Evolutionary conservation across 2,113 vertebrate species (phyloP).

Genomic region (Lasiurus cinereus): DNA sequence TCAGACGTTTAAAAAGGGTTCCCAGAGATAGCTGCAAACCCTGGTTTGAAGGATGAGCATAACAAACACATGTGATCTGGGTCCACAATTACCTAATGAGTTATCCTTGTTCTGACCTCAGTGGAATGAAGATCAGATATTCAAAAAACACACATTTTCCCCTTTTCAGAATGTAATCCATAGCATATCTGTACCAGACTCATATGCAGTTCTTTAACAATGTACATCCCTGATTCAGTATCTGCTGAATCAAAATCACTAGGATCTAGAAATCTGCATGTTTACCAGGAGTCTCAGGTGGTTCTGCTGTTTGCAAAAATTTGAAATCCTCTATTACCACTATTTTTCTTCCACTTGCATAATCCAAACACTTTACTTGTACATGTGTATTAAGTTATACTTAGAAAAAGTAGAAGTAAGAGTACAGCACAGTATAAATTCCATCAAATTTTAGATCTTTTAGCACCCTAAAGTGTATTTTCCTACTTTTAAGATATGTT

Average conservation of each 20-base stretch:
- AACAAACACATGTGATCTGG: neutral
- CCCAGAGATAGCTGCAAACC: neutral
- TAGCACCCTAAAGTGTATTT: neutral
- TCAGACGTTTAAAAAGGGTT: constrained; percentile 34
- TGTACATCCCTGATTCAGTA: neutral
- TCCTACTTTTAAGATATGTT: constrained; percentile 56
- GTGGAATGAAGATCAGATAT: constrained; percentile 31
- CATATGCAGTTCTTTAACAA: constrained; percentile 7
- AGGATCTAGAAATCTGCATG: neutral
- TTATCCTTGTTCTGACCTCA: neutral
- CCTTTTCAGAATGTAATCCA: constrained; percentile 55
- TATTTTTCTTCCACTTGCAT: constrained; percentile 39
- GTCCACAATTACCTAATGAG: neutral
- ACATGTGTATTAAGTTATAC: constrained; percentile 55
- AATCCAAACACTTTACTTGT: constrained; percentile 51
- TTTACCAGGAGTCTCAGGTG: neutral
- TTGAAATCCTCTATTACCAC: constrained; percentile 13
- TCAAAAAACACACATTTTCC: neutral
- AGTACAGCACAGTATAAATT: neutral
- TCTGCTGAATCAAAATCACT: neutral
- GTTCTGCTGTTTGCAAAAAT: constrained; percentile 38
- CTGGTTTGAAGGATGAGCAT: neutral
- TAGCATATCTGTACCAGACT: neutral
- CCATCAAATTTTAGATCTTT: constrained; percentile 35
- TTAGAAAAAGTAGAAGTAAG: constrained; percentile 55